Evolutionary conservation across 2,797 vertebrate genomes (phyloP), one percentile per base, ranked within the genome.

Genomic region (Peromyscus attwateri): DNA sequence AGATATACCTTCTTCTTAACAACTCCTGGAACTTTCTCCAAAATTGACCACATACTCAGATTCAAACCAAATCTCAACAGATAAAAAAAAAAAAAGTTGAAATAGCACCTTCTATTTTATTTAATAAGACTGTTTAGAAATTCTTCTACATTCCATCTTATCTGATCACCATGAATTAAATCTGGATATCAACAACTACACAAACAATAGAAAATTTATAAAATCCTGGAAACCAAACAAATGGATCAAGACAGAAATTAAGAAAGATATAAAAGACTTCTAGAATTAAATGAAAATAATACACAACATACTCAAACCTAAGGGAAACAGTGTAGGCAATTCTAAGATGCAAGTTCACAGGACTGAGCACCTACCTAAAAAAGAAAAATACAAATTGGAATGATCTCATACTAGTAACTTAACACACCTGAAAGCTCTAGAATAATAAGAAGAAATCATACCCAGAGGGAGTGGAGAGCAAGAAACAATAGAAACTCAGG

Each of bases 391-490:
- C 31, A 66, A 66, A 9, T 17, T 5, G 3, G 14, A 29, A 43
- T 83, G 37, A 29, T 31, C 21, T 62, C 14, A 83, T 19, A 31
- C 13, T 62, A 27, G 13, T 43, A 29, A 60, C 21, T 81, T 37
- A 60, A 43, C 25, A 43, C 25, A 62, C 8, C 57, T 29, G n/a
- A 62, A 82, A 83, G 25, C 14, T 57, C 81, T n/a, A 1, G 11
- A 52, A 25, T 6, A 68, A 14, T 49, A 13, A 23, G 4, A 84
- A 31, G 19, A 68, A 43, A 9, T 40, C n/a, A 82, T 25, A 62
- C 16, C 2, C 13, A 43, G 34, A 68, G 6, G 3, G 11, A 25
- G 0, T 8, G 6, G 25, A n/a, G 31, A 6, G 6, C 11, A 68
- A 49, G 19, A 64, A 68, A 13, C n/a, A 85, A 23, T 60, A 31